phyloP scores from a whole-genome alignment of 2,888 invertebrate species.

The Tachystola acroxantha region DNA sequence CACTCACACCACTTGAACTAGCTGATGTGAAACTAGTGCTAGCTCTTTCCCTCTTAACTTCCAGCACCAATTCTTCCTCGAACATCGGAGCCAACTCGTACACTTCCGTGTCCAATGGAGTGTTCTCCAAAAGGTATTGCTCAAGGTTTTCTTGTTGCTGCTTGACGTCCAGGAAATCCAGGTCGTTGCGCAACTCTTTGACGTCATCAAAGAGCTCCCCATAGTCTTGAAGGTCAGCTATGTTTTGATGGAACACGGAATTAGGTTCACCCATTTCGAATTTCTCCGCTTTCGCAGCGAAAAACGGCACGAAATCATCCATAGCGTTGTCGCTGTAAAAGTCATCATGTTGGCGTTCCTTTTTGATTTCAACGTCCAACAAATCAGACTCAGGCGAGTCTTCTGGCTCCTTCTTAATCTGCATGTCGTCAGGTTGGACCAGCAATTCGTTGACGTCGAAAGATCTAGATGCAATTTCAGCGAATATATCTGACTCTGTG shows the following conservation, averaged over 20 bases:
- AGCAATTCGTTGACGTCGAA: slow-evolving; percentile 70
- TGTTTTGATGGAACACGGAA: slow-evolving; percentile 76
- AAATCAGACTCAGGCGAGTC: slow-evolving; percentile 23
- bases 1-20: slow-evolving; percentile 71
- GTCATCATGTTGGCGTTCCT: slow-evolving; percentile 49
- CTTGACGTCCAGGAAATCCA: slow-evolving; percentile 61
- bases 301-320: slow-evolving; percentile 64
- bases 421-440: slow-evolving; percentile 54
- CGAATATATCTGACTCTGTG: slow-evolving; percentile 57
- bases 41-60: slow-evolving; percentile 67
- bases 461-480: slow-evolving; percentile 57
- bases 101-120: slow-evolving; percentile 57
- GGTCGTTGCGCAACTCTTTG: slow-evolving; percentile 54
- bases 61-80: slow-evolving; percentile 56
- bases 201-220: slow-evolving; percentile 57
- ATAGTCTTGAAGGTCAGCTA: slow-evolving; percentile 78
- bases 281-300: slow-evolving; percentile 50
- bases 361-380: slow-evolving; percentile 48
- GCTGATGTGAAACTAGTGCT: slow-evolving; percentile 72
- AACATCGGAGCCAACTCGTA: slow-evolving; percentile 62
- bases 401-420: slow-evolving; percentile 55
- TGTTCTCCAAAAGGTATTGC: slow-evolving; percentile 64
- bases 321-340: slow-evolving; percentile 67
- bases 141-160: slow-evolving; percentile 59
- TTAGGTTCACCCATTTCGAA: slow-evolving; percentile 50